Evolutionary conservation across 1,140 invertebrate species (phyloP).

Genomic region (Elymnias hypermnestra): DNA sequence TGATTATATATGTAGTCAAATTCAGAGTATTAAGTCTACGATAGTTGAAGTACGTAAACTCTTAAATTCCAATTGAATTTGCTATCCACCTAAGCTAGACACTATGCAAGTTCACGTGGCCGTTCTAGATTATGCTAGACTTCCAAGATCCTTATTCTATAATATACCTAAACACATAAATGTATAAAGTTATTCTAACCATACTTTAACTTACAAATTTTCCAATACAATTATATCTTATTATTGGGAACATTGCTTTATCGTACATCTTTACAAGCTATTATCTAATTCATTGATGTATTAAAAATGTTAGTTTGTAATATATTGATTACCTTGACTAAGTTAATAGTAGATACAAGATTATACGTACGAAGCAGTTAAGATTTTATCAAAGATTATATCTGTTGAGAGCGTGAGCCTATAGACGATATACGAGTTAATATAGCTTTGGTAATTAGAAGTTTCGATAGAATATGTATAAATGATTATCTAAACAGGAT

Average conservation of each 20-base stretch:
- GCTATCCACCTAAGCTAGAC: not conserved
- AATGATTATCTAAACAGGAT: constrained; percentile 10
- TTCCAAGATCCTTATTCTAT: constrained; percentile 37
- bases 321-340: constrained; percentile 16
- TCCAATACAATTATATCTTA: constrained; percentile 20
- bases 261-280: constrained; percentile 11
- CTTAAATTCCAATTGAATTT: too few relatives aligned
- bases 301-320: constrained; percentile 14
- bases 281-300: constrained; percentile 7
- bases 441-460: constrained; percentile 24
- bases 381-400: constrained; percentile 18
- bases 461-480: constrained; percentile 4
- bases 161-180: constrained; percentile 58
- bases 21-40: too few relatives aligned
- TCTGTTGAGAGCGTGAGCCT: constrained; percentile 15
- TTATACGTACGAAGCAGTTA: constrained; percentile 21
- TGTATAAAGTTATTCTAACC: constrained; percentile 48
- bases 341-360: constrained; percentile 13
- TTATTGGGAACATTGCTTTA: constrained; percentile 24
- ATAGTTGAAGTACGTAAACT: too few relatives aligned
- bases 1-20: too few relatives aligned
- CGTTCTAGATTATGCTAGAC: constrained; percentile 20
- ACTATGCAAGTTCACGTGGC: not conserved
- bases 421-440: constrained; percentile 20
- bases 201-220: constrained; percentile 32